Conservation (phyloP, 30 jellyfish, hydroid and myxozoan species). For the Turritopsis dohrnii region DNA sequence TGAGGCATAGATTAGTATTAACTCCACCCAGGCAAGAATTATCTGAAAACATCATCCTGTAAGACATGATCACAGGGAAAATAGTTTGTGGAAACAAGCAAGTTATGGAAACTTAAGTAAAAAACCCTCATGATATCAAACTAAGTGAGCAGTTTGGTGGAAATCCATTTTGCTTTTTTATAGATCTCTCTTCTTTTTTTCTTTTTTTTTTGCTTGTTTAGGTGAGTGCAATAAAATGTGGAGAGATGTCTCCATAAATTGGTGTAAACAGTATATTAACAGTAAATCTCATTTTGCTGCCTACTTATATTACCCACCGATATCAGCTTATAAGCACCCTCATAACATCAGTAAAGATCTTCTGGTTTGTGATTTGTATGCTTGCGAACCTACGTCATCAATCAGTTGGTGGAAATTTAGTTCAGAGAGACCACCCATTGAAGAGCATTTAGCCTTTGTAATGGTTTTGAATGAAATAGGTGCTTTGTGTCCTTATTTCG, state of each 20-base stretch:
- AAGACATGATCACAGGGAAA: no score
- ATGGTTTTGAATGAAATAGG: constrained; percentile 64
- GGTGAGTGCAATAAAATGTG: constrained; percentile 43
- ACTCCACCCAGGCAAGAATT: no score
- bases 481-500: constrained; percentile 25
- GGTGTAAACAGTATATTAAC: constrained; percentile 49
- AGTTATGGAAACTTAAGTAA: no score
- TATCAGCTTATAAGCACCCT: constrained; percentile 37
- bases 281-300: constrained; percentile 44
- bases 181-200: neutral
- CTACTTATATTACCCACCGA: constrained; percentile 33
- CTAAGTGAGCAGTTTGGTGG: no score
- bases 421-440: constrained; percentile 59
- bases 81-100: no score
- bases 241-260: constrained; percentile 47
- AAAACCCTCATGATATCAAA: no score
- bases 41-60: no score
- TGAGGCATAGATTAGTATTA: no score
- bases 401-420: constrained; percentile 31
- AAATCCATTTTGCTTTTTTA: no score
- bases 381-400: constrained; percentile 15
- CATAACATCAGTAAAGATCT: neutral
- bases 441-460: constrained; percentile 47
- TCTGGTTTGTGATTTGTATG: constrained; percentile 58
- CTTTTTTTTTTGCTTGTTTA: neutral